Evolutionary conservation across 1,140 invertebrate genomes (phyloP).

Genomic region (Ephestia elutella): DNA sequence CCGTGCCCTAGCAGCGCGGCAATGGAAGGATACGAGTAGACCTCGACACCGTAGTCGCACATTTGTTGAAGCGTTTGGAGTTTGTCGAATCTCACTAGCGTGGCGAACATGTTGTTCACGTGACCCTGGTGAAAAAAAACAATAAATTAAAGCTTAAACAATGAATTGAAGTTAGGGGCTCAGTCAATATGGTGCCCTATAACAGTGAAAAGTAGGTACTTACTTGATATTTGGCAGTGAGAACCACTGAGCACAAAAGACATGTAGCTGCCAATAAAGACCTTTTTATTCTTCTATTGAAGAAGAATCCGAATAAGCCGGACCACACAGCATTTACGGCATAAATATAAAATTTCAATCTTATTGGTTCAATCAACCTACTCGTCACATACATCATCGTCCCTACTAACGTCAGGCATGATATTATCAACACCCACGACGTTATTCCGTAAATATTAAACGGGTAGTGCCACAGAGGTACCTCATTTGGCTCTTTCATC

Average conservation of each 20-base stretch:
- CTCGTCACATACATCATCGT: not conserved
- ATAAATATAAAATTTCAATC: constrained; percentile 3
- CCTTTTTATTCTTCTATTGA: constrained; percentile 6
- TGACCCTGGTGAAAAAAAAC: constrained; percentile 20
- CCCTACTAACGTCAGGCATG: constrained; percentile 6
- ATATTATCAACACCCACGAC: constrained; percentile 8
- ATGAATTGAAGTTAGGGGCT: no score
- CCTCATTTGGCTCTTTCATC: constrained; percentile 7
- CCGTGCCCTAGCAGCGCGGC: not conserved
- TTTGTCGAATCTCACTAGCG: constrained; percentile 12
- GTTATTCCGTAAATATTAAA: constrained; percentile 8
- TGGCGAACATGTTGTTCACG: constrained; percentile 29
- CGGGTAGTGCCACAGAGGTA: constrained; percentile 22
- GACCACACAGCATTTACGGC: constrained; percentile 3
- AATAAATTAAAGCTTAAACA: no score
- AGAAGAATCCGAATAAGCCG: constrained; percentile 18
- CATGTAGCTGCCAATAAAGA: constrained; percentile 12
- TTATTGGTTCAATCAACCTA: not conserved
- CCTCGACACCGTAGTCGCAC: not conserved
- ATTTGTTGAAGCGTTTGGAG: constrained; percentile 19
- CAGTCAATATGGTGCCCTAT: no score
- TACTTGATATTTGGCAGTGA: constrained; percentile 15
- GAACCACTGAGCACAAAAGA: constrained; percentile 18
- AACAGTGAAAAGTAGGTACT: not conserved
- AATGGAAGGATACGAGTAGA: constrained; percentile 20